Conservation (phyloP, 2,888 invertebrate genomes). For the Melanostoma mellinum region DNA sequence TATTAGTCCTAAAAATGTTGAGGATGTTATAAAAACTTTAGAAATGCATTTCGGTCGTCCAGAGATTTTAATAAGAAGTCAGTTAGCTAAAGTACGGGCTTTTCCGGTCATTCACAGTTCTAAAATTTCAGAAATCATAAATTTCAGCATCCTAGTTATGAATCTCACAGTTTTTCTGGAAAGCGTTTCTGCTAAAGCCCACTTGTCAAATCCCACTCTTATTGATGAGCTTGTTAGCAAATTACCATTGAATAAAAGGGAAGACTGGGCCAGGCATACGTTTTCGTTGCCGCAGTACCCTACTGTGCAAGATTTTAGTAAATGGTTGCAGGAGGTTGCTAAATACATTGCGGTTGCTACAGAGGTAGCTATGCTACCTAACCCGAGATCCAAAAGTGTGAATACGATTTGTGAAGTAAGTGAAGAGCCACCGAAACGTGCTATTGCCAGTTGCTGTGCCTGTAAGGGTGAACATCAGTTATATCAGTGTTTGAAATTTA, state of each 20-base stretch:
- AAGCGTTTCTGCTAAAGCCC: too few species aligned
- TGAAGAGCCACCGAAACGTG: too few species aligned
- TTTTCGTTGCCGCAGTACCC: background rate
- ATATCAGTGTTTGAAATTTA: constrained; percentile 17
- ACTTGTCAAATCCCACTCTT: too few species aligned
- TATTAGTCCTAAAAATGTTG: constrained; percentile 67
- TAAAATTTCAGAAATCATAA: constrained; percentile 57
- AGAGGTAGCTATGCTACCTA: background rate
- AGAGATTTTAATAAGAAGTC: constrained; percentile 65
- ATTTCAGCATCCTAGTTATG: constrained; percentile 58
- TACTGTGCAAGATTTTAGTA: background rate
- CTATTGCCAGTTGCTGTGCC: too few species aligned
- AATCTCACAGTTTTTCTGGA: constrained; percentile 61
- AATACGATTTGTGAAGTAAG: too few species aligned
- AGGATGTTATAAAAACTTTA: constrained; percentile 54
- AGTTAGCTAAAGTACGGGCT: constrained; percentile 61
- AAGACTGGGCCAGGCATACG: constrained; percentile 18
- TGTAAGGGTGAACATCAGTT: too few species aligned
- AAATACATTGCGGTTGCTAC: too few species aligned
- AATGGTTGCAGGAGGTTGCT: constrained; percentile 15
- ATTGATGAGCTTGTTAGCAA: constrained; percentile 35
- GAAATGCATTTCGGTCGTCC: constrained; percentile 73
- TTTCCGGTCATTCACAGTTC: constrained; percentile 57
- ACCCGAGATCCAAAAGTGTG: background rate
- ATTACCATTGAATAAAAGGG: constrained; percentile 33